phyloP scores from a whole-genome alignment of 1,140 invertebrate genomes.

The Aphidius ervi region DNA sequence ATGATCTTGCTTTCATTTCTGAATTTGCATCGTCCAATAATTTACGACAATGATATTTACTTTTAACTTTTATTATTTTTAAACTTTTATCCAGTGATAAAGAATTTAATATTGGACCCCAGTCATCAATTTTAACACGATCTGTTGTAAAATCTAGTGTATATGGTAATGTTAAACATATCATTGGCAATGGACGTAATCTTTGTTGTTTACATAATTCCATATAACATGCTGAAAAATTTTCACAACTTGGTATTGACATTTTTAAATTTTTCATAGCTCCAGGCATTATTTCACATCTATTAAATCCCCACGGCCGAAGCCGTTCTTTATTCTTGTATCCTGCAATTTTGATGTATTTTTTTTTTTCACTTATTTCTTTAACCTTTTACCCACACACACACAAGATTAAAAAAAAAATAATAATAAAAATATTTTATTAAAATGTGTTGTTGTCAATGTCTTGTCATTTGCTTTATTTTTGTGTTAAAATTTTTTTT shows the following conservation, averaged over 20 bases:
- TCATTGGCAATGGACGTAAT: constrained; percentile 42
- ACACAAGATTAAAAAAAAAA: too few species aligned
- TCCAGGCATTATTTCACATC: too few species aligned
- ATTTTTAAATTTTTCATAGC: constrained; percentile 19
- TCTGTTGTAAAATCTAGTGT: constrained; percentile 64
- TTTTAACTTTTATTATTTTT: constrained; percentile 37
- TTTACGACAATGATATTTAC: constrained; percentile 39
- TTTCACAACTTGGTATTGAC: constrained; percentile 31
- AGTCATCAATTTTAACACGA: constrained; percentile 64
- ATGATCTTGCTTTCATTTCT: constrained; percentile 52
- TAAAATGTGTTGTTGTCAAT: too few species aligned
- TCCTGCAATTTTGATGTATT: constrained; percentile 14
- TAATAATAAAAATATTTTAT: not conserved
- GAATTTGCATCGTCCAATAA: constrained; percentile 57
- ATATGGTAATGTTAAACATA: constrained; percentile 44
- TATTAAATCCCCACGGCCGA: not conserved
- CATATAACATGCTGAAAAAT: constrained; percentile 45
- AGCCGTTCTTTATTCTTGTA: not conserved
- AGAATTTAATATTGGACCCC: constrained; percentile 65
- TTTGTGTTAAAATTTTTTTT: not conserved
- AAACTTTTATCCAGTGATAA: constrained; percentile 61
- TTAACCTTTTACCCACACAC: not conserved
- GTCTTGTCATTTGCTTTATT: constrained; percentile 6
- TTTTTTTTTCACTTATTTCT: not conserved
- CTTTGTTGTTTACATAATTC: constrained; percentile 45